Conservation (phyloP, 2,113 vertebrate genomes). For the Lepisosteus oculatus region DNA sequence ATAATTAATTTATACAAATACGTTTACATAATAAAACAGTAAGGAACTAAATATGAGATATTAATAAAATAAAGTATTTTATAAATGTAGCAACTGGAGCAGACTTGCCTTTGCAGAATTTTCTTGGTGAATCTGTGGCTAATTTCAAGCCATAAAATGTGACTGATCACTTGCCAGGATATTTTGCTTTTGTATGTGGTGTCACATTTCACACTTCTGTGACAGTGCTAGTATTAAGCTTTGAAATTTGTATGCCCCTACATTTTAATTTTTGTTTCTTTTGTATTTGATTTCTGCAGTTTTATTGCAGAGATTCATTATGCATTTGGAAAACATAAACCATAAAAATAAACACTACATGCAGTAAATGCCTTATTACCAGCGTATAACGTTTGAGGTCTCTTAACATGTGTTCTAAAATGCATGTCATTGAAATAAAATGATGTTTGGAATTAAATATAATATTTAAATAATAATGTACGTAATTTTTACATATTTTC, state of each 20-base stretch:
- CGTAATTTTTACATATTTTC: too few relatives aligned
- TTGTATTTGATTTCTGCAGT: constrained; percentile 5
- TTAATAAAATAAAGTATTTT: too few relatives aligned
- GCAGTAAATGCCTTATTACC: too few relatives aligned
- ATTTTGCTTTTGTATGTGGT: constrained; percentile 53
- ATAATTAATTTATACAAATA: too few relatives aligned
- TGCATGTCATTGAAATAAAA: too few relatives aligned
- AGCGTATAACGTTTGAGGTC: too few relatives aligned
- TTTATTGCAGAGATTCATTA: background rate
- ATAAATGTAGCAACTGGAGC: constrained; percentile 7
- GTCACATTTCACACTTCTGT: constrained; percentile 64
- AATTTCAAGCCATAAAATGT: constrained; percentile 52
- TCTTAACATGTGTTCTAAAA: too few relatives aligned
- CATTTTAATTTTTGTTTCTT: constrained; percentile 4
- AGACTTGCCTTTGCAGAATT: constrained; percentile 36
- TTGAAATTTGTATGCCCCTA: constrained; percentile 11
- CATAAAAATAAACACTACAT: background rate
- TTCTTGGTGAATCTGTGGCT: constrained; percentile 49
- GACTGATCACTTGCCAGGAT: constrained; percentile 64
- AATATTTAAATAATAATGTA: too few relatives aligned
- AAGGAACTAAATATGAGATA: too few relatives aligned
- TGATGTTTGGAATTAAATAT: too few relatives aligned
- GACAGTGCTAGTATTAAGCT: constrained; percentile 42
- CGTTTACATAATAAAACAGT: too few relatives aligned
- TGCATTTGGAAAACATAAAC: constrained; percentile 3